A percentile compares a stretch with the other conserved stretches of the same genome.
Evolutionary conservation across 2,113 vertebrate genomes (phyloP).

Genomic region (Mirza zaza): DNA sequence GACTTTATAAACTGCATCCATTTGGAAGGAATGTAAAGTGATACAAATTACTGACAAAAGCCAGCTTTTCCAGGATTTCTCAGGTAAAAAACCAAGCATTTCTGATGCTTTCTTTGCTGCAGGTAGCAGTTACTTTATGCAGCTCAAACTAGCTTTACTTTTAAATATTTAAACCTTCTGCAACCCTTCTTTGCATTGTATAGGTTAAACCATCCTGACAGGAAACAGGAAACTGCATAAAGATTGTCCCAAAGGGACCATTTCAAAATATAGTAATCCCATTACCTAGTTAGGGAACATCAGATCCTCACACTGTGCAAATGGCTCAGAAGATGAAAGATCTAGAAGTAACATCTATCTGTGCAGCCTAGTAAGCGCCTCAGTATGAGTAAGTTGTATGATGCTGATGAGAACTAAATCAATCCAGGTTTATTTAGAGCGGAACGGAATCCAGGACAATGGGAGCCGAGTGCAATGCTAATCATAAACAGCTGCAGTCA

Average conservation of each 20-base stretch:
- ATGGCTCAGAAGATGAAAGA: not conserved
- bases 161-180: slow-evolving; percentile 66
- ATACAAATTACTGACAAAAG: not conserved
- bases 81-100: not conserved
- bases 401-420: not conserved
- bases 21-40: not conserved
- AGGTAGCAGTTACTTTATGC: slow-evolving; percentile 12
- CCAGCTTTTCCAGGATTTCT: not conserved
- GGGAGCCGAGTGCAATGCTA: not conserved
- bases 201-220: slow-evolving; percentile 77
- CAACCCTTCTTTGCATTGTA: slow-evolving; percentile 56
- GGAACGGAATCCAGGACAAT: not conserved
- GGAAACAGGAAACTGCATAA: slow-evolving; percentile 79
- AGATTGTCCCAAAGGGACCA: slow-evolving; percentile 72
- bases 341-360: not conserved
- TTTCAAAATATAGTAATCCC: slow-evolving; percentile 74
- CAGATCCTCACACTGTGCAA: not conserved
- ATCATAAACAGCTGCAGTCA: not conserved
- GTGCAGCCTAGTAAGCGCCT: not conserved
- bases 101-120: not conserved
- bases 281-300: slow-evolving; percentile 61
- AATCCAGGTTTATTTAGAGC: not conserved
- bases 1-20: not conserved
- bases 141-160: slow-evolving; percentile 37
- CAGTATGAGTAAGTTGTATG: not conserved